These are phyloP conservation scores for Eubasilissa regina DNA, from an alignment of 1,140 invertebrate genomes.

Conservation along the genomic window DNA sequence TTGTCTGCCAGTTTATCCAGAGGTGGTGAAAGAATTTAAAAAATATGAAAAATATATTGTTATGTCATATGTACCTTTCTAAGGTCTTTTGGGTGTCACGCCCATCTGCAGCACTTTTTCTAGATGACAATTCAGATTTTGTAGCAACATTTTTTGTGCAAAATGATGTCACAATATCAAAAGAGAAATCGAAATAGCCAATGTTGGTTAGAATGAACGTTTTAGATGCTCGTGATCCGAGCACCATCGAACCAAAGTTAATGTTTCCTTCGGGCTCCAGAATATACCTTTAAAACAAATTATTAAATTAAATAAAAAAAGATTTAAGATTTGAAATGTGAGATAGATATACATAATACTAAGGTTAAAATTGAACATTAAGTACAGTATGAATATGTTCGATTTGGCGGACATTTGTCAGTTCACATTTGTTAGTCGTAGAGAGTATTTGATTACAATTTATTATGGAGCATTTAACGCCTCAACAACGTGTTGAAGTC, in stretches of 20 bases:
- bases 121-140: conserved; percentile 1
- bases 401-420: too few species aligned
- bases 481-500: too few species aligned
- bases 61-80: not conserved
- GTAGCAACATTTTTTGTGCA: not conserved
- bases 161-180: not conserved
- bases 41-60: not conserved
- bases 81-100: not conserved
- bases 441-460: too few species aligned
- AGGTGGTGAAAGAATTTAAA: not conserved
- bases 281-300: conserved; percentile 5
- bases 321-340: too few species aligned
- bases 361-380: too few species aligned
- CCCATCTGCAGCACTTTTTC: not conserved
- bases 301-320: too few species aligned
- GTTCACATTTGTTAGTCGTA: too few species aligned
- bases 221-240: conserved; percentile 7
- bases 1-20: not conserved
- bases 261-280: conserved; percentile 18
- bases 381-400: too few species aligned
- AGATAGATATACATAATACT: too few species aligned
- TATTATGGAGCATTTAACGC: too few species aligned
- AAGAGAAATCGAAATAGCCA: conserved; percentile 14
- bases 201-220: conserved; percentile 6
- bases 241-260: conserved; percentile 3